Evolutionary conservation across 2,113 vertebrate species (phyloP), one percentile per base, ranked within the genome.

Genomic region (Scolopax mira): DNA sequence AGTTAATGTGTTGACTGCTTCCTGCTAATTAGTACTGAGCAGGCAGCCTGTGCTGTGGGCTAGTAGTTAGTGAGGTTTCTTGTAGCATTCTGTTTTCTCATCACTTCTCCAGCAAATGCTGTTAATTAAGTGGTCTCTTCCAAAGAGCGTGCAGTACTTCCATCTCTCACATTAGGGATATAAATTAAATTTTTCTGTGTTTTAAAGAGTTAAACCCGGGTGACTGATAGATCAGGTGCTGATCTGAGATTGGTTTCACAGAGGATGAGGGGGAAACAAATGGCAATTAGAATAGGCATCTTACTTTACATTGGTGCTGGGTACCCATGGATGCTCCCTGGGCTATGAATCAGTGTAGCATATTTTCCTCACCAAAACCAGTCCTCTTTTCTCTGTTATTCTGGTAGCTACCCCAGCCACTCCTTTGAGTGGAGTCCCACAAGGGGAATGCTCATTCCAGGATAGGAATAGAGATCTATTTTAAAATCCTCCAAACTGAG

Each of bases 401-500:
- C 61, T 64, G 57, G 28, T n/a, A 37, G 52, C 52, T 88, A 91
- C 31, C 22, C 18, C 58, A 70, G 54, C 51, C 51, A 52, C 27
- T 52, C 3, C 0, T 28, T 1, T 3, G 13, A 67, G 27, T 31
- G 16, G 65, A 71, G 66, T 81, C 51, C 46, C 73, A 21, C 15
- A 35, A n/a, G 42, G 42, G 55, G 48, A 49, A 14, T 51, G 13
- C 62, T 91, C 51, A 37, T 94, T 90, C 78, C 54, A 37, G 54
- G 54, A 44, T 35, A 66, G 46, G 84, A 93, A 52, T 73, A 88
- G 85, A 52, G 24, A 64, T 85, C 54, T 88, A 88, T 93, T 97
- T 92, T 88, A 37, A 51, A 37, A 51, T 70, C 28, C 25, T 48
- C 55, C 69, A 84, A 81, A 74, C 46, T 92, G 90, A 92, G n/a